Evolutionary conservation across 2,797 vertebrate species (phyloP), one percentile per base, ranked within the genome.

Genomic region (Paedocypris micromegethes): DNA sequence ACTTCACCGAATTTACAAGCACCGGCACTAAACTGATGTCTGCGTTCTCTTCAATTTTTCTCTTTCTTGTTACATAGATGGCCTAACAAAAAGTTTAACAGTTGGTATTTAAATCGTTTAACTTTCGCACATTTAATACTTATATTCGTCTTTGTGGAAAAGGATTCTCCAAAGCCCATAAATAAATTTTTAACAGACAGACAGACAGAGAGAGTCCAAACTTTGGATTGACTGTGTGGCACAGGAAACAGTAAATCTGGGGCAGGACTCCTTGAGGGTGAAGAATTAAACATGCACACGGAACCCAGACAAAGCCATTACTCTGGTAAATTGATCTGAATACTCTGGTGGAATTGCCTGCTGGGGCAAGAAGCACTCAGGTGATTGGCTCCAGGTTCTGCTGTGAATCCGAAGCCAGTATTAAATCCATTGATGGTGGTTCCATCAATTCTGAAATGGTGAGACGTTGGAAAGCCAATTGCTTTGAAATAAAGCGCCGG

Each of bases 251-350:
- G 58, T 70, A 76, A 78, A 62, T 62, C 44, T 55, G 2, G 51
- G 72, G 69, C 72, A 74, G 74, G 73, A 74, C 47, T 44, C 9
- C 37, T 81, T 23, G 53, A 45, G 43, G 62, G 42, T 68, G 55
- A 81, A 64, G 64, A 81, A 78, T 80, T 78, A 68, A 79, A 75
- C 62, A 79, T 63, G 77, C 64, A 62, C 67, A 78, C 69, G 68
- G 75, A 82, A 45, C 58, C 9, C 45, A 74, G 72, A 84, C 75
- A 75, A 68, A 75, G 77, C 68, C 64, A 81, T 81, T 80, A 76
- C 59, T 74, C 66, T 78, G 72, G 80, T 80, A 81, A 82, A 83
- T 82, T 80, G 77, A 82, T 84, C 73, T 66, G 68, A 83, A 83
- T 78, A 77, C 72, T 85, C 82, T 84, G 72, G 79, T 69, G 62